phyloP scores from a whole-genome alignment of 2,113 vertebrate species.

The Pedionomus torquatus region DNA sequence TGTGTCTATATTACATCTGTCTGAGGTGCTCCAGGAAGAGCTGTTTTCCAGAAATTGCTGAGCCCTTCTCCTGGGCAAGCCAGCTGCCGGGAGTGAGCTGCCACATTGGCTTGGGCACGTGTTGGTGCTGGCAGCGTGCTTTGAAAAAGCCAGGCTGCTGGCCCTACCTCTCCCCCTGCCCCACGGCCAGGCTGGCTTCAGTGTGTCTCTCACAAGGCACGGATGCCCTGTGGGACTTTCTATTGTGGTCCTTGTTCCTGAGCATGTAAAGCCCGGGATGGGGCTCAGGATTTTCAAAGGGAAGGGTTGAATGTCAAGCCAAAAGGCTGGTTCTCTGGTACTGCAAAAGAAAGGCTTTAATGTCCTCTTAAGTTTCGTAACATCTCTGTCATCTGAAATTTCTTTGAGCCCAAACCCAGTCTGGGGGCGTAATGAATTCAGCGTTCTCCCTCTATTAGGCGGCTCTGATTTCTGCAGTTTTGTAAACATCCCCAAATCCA shows the following conservation, averaged over 20 bases:
- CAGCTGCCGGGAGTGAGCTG: not conserved
- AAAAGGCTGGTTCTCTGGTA: not conserved
- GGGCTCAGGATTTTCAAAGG: not conserved
- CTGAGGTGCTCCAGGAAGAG: not conserved
- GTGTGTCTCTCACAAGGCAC: fast-evolving
- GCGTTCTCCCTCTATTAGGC: not conserved
- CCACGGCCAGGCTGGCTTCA: not conserved
- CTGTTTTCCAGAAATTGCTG: not conserved
- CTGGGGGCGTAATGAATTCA: not conserved
- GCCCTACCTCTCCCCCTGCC: not conserved
- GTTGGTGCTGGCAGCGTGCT: not conserved
- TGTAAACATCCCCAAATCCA: slow-evolving; percentile 15
- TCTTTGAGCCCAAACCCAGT: slow-evolving; percentile 1
- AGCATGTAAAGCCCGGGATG: not conserved
- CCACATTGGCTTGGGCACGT: fast-evolving
- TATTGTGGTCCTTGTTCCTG: not conserved
- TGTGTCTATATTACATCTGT: not conserved
- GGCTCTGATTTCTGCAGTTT: slow-evolving; percentile 15
- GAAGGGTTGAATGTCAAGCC: not conserved
- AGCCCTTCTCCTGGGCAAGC: not conserved
- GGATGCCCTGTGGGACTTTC: no score
- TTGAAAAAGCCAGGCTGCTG: not conserved
- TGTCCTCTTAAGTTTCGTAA: not conserved
- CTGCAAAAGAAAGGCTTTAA: not conserved
- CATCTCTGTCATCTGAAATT: not conserved